Evolutionary conservation across 2,113 vertebrate genomes (phyloP).

Genomic region (Rutilus rutilus): DNA sequence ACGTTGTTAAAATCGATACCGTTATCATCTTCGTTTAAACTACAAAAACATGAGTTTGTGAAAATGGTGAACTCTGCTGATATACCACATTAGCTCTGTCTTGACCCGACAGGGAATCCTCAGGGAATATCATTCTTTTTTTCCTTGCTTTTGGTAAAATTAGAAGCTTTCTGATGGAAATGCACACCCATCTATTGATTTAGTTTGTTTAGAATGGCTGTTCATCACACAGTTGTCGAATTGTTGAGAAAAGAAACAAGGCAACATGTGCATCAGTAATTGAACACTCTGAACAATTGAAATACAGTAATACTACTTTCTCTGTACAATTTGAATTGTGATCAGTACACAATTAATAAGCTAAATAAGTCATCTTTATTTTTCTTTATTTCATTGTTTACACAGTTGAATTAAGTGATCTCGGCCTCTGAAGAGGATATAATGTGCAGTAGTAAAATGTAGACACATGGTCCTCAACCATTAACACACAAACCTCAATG

Average conservation of each 20-base stretch:
- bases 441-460: neutral
- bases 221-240: neutral
- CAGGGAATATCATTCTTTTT: neutral
- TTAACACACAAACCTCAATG: slow-evolving; percentile 6
- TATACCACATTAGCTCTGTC: neutral
- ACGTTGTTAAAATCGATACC: no score
- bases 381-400: neutral
- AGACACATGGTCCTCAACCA: neutral
- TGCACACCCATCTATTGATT: neutral
- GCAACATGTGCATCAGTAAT: neutral
- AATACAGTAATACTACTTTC: neutral
- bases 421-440: neutral
- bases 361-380: neutral
- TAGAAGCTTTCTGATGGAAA: neutral
- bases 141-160: neutral
- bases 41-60: no score
- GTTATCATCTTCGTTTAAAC: no score
- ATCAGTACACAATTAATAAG: neutral
- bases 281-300: neutral
- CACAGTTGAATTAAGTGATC: neutral
- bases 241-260: neutral
- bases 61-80: no score
- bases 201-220: neutral
- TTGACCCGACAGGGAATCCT: neutral
- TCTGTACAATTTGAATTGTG: neutral